Conservation (phyloP, 2,113 vertebrate species). For the Nettapus auritus region DNA sequence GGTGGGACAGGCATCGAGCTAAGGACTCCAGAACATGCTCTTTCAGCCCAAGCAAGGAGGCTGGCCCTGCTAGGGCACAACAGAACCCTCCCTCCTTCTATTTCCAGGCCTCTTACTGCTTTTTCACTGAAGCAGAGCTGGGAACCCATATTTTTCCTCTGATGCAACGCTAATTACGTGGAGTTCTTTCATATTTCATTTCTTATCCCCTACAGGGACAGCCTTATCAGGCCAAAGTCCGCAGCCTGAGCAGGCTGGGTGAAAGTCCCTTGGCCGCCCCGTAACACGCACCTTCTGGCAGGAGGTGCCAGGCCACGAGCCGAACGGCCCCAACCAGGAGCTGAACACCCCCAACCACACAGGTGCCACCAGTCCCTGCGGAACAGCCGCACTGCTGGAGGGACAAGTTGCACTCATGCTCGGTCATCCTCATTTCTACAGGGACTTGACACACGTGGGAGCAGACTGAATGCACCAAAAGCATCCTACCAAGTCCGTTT, state of each 20-base stretch:
- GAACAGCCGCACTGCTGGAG: neutral
- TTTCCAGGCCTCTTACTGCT: neutral
- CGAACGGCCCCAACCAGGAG: no score
- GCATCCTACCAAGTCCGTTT: neutral
- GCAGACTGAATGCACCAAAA: neutral
- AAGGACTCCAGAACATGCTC: neutral
- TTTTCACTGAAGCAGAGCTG: neutral
- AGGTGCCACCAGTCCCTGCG: no score
- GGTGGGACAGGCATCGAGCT: neutral
- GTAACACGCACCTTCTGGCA: neutral
- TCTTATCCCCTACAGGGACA: neutral
- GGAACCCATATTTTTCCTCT: neutral
- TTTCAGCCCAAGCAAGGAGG: neutral
- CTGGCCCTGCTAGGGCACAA: neutral
- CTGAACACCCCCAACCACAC: neutral
- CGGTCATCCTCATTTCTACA: no score
- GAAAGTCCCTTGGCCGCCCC: neutral
- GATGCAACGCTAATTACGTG: neutral
- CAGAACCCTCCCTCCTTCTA: neutral
- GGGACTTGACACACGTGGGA: fast-evolving
- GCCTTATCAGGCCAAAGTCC: neutral
- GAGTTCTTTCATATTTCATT: neutral
- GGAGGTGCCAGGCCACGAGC: neutral
- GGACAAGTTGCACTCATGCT: neutral
- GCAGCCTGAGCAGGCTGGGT: neutral